Base-by-base conservation (phyloP, 2,888 invertebrate species). In the Drosophila nigritarsus region DNA sequence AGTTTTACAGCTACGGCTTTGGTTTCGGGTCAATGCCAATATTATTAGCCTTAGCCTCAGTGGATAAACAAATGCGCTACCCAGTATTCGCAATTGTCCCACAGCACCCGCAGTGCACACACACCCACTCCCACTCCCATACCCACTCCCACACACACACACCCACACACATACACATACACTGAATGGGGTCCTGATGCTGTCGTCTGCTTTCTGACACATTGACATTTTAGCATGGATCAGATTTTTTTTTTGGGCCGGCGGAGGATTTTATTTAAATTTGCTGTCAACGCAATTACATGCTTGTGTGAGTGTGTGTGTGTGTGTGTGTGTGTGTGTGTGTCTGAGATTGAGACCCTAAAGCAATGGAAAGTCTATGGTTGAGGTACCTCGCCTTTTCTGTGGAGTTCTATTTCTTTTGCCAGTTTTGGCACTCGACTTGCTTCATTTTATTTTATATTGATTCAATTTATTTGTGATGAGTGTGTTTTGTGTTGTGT, bases 231-330 rank as follows among this genome's bases (percentile, higher is more conserved):
- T 49, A 78, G 54, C 60, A 61, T 50, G 60, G 53, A 40, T 59
- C 40, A 55, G 66, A 42, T 63, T 65, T 38, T 15, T 51, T 32
- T 32, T 6, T 24, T 53, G 55, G 40, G 45, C 42, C 29, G 38
- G 34, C 40, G 64, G 70, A 73, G 88, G 75, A 89, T 87, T 86
- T 87, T 85, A 85, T 86, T 86, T 87, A 90, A 90, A 89, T 90
- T 91, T 90, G 86, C 89, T 91, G 90, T 87, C 82, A 87, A 82
- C 78, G 87, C 89, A 82, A 82, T 87, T 84, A 80, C 87, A 84
- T 84, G 81, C 77, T 79, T 73, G 64, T 73, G 54, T 54, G 36
- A 13, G 38, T 54, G 71, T 30, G 42, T 50, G 48, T 24, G 40
- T 24, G 40, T 38, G 45, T n/a, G 54, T 54, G 36, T 8, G 38